Conservation (phyloP, 2,888 invertebrate genomes). For the Drosophila subsilvestris region DNA sequence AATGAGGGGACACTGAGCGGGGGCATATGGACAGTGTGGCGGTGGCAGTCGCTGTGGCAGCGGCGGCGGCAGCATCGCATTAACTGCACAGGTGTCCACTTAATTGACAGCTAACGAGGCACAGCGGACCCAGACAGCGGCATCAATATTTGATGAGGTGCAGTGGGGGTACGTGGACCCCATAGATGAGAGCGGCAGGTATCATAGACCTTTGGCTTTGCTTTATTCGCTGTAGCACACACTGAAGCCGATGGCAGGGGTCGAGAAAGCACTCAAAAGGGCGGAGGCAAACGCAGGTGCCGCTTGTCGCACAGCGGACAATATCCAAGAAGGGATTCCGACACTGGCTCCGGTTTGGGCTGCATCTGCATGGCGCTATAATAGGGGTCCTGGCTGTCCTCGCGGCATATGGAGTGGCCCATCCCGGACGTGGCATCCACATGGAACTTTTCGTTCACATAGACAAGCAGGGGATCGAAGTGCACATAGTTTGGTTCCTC, state of each 20-base stretch:
- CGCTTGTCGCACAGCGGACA: constrained; percentile 25
- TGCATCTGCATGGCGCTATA: background rate
- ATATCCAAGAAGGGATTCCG: constrained; percentile 11
- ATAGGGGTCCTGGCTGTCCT: too few species aligned
- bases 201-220: constrained; percentile 15
- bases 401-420: background rate
- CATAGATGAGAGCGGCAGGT: background rate
- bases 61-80: constrained; percentile 54
- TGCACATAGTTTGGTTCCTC: background rate
- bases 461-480: constrained; percentile 9
- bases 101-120: constrained; percentile 78
- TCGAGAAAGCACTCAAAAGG: constrained; percentile 2
- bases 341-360: background rate
- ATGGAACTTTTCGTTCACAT: constrained; percentile 11
- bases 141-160: constrained; percentile 63
- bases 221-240: constrained; percentile 14
- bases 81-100: constrained; percentile 77
- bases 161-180: background rate
- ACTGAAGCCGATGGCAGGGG: constrained; percentile 8
- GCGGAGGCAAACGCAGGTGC: constrained; percentile 23
- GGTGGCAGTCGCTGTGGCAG: constrained; percentile 1
- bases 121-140: constrained; percentile 46
- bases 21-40: constrained; percentile 15
- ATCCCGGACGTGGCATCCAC: constrained; percentile 1
- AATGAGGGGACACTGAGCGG: constrained; percentile 1